These are phyloP conservation scores for Camponotus fellah DNA, from an alignment of 2,888 invertebrate species.

Conservation along the genomic window DNA sequence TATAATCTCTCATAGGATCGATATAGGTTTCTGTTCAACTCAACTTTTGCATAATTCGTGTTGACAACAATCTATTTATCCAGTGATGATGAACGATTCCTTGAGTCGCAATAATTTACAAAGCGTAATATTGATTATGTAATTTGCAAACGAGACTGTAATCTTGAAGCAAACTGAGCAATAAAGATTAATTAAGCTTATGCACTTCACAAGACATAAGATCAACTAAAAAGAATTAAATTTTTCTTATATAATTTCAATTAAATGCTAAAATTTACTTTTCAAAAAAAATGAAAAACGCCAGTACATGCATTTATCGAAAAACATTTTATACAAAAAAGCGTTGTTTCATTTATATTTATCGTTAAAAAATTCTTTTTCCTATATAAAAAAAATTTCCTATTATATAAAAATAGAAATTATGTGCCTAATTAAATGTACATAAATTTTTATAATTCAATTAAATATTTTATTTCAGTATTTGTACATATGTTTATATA, in stretches of 20 bases:
- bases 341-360: neutral
- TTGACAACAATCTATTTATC: constrained; percentile 49
- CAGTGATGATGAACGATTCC: constrained; percentile 33
- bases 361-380: neutral
- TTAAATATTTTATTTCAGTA: too few relatives aligned
- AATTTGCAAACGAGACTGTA: constrained; percentile 27
- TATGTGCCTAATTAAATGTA: too few relatives aligned
- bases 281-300: neutral
- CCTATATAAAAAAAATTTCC: too few relatives aligned
- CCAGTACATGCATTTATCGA: neutral
- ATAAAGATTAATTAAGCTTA: constrained; percentile 2
- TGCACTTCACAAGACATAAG: neutral
- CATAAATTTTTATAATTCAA: too few relatives aligned
- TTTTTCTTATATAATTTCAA: constrained; percentile 1
- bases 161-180: constrained; percentile 13
- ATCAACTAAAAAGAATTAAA: neutral
- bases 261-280: constrained; percentile 10
- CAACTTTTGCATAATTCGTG: constrained; percentile 46
- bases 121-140: constrained; percentile 31
- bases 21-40: constrained; percentile 21
- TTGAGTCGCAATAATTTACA: constrained; percentile 37
- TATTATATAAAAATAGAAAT: too few relatives aligned
- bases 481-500: too few relatives aligned
- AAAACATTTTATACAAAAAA: neutral
- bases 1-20: constrained; percentile 39